Percentiles rank a stretch among this genome's conserved stretches.
phyloP scores from a whole-genome alignment of 2,888 invertebrate genomes.

The Drosophila putrida region DNA sequence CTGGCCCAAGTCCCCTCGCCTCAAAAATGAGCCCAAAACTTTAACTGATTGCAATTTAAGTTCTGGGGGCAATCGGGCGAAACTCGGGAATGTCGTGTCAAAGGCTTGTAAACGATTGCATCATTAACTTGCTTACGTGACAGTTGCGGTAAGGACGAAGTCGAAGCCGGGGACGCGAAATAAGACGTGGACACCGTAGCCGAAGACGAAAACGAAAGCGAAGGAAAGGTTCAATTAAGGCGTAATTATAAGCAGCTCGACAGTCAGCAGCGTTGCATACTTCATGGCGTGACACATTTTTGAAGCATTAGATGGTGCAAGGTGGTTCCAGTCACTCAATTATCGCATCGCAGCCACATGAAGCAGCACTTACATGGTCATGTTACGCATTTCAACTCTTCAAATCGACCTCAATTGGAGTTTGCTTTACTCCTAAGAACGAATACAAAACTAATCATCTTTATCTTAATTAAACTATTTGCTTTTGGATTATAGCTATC shows the following conservation, averaged over 20 bases:
- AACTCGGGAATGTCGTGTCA: constrained; percentile 59
- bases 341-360: constrained; percentile 44
- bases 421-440: no score
- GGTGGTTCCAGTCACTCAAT: constrained; percentile 43
- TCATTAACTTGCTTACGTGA: constrained; percentile 74
- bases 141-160: constrained; percentile 15
- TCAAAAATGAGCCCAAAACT: constrained; percentile 35
- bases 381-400: constrained; percentile 22
- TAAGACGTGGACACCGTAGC: neutral
- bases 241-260: constrained; percentile 65
- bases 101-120: constrained; percentile 71
- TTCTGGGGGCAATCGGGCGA: constrained; percentile 21
- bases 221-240: constrained; percentile 65
- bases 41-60: constrained; percentile 44
- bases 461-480: no score
- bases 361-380: constrained; percentile 5
- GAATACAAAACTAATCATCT: no score
- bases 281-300: constrained; percentile 52
- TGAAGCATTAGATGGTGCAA: neutral
- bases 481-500: no score
- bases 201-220: constrained; percentile 1
- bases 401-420: constrained; percentile 12
- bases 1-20: neutral
- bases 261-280: constrained; percentile 40
- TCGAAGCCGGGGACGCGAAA: constrained; percentile 4